Evolutionary conservation across 2,797 vertebrate species (phyloP), one percentile per base, ranked within the genome.

Genomic region (Morelia viridis): DNA sequence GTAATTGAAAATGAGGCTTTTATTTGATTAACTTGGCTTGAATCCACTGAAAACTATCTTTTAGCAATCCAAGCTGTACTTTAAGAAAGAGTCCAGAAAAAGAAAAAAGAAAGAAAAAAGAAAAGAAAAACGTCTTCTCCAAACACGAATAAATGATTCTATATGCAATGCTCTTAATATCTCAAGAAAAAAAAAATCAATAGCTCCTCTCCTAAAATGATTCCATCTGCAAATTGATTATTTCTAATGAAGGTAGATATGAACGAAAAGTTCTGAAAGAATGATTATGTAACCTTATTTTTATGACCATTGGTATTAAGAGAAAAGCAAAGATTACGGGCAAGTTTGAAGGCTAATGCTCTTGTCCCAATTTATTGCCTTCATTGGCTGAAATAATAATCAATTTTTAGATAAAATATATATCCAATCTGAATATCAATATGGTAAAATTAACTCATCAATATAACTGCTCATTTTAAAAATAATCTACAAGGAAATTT

Each of bases 161-260:
- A 31, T 53, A 56, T 87, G 56, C 56, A 90, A 28, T 61, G 7
- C 95, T 94, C 90, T 64, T 92, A 91, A 96, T 92, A 87, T 1
- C 15, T 57, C 87, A 93, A 89, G 90, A 46, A 80, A 61, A 46
- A 80, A 80, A 24, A 1, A 46, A 80, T 80, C 76, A 80, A 80
- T 80, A 80, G 19, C 76, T 24, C 22, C 76, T 56, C 93, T 87
- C 46, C 91, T 92, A 91, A 53, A 92, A 53, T 15, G 88, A 76
- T 94, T 92, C 85, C 91, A 35, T 17, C 41, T 56, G 92, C 31
- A 31, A 80, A 94, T 94, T 91, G 62, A 84, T 26, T 3, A 88
- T 84, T 91, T 93, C 80, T 62, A 12, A 62, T 60, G 26, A 93
- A 92, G n/a, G 87, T 58, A 92, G 92, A 87, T 93, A 85, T 35